Conservation (phyloP, 1,140 invertebrate genomes). For the Homalodisca vitripennis region DNA sequence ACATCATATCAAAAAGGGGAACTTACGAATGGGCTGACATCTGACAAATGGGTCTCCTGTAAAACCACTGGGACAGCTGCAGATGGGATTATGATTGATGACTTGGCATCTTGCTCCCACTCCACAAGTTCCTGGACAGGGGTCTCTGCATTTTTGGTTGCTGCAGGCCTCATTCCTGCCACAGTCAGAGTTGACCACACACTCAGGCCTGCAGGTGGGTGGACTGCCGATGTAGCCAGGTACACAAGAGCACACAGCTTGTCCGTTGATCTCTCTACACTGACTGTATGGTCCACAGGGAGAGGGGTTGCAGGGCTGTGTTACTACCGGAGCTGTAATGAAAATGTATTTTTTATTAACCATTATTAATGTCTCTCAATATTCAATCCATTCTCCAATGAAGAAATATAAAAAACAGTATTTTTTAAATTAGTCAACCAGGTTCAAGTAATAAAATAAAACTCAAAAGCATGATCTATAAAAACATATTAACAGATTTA, state of each 20-base stretch:
- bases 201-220: constrained; percentile 72
- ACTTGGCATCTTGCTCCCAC: constrained; percentile 62
- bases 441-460: no score
- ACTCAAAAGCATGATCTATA: no score
- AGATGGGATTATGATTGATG: constrained; percentile 66
- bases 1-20: constrained; percentile 20
- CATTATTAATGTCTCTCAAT: no score
- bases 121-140: constrained; percentile 69
- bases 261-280: constrained; percentile 61
- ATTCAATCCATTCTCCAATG: no score
- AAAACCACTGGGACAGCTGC: constrained; percentile 63
- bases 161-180: constrained; percentile 64
- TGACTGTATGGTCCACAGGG: constrained; percentile 57
- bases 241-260: constrained; percentile 66
- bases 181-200: constrained; percentile 71
- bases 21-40: constrained; percentile 55
- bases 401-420: no score
- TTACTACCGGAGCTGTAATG: constrained; percentile 29
- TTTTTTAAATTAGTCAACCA: no score
- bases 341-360: no score
- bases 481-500: no score
- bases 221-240: constrained; percentile 64
- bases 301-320: constrained; percentile 52
- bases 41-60: constrained; percentile 69
- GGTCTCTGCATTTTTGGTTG: constrained; percentile 67